Evolutionary conservation across 2,113 vertebrate genomes (phyloP).

Genomic region (Salvator merianae): DNA sequence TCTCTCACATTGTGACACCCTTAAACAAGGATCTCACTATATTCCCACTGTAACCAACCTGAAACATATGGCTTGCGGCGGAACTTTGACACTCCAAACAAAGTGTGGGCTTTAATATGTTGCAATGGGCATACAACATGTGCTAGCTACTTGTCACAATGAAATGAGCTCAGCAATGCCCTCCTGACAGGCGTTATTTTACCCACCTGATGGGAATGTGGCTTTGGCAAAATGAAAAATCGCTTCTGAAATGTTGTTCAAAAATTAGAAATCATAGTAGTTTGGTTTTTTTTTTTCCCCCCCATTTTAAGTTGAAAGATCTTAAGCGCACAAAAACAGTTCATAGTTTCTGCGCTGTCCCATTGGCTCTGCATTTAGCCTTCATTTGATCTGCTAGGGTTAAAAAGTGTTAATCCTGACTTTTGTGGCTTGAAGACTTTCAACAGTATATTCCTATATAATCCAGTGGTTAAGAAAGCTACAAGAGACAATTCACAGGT

Average conservation of each 20-base stretch:
- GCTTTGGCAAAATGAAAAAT: slow-evolving; percentile 49
- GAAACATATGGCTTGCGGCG: slow-evolving; percentile 83
- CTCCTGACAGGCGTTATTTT: slow-evolving; percentile 62
- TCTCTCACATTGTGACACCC: slow-evolving; percentile 74
- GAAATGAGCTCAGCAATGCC: slow-evolving; percentile 66
- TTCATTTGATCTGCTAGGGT: neutral
- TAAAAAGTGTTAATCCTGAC: neutral
- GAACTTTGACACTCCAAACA: slow-evolving; percentile 72
- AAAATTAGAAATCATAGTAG: neutral
- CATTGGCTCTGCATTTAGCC: neutral
- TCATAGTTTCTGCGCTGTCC: neutral
- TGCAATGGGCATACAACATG: slow-evolving; percentile 69
- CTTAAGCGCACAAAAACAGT: neutral
- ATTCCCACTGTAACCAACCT: slow-evolving; percentile 86
- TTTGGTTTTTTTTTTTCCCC: too few species aligned
- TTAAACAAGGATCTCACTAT: slow-evolving; percentile 85
- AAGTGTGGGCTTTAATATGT: slow-evolving; percentile 77
- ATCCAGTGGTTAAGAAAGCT: neutral
- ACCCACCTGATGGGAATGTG: slow-evolving; percentile 53
- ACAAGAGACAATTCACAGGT: too few species aligned
- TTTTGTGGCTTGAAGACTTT: neutral
- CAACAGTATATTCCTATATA: neutral
- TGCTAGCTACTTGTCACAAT: slow-evolving; percentile 70
- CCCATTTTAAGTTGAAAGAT: neutral
- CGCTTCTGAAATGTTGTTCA: slow-evolving; percentile 25